Base-by-base conservation (phyloP, 2,888 invertebrate genomes). In the Schrankia costaestrigalis region DNA sequence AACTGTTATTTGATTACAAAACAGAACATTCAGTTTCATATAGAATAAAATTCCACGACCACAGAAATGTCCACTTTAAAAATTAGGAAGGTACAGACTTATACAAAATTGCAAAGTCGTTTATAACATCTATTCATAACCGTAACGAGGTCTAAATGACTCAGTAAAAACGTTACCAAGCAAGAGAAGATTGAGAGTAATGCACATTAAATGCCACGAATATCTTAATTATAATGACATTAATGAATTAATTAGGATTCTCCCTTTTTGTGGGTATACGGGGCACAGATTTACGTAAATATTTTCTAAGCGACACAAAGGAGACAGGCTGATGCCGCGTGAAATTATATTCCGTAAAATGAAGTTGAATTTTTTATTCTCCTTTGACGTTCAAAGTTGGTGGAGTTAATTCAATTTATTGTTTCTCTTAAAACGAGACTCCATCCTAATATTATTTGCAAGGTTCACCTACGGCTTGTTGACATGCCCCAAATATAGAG, bases 341-440 rank as follows among this genome's bases (percentile, higher is more conserved):
- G 65, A 83, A 82, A 85, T 80, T 77, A 73, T 78, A 73, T 75
- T 74, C 63, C 68, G 65, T 67, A 73, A 80, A 84, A 82, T 78
- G 62, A 78, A 77, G 71, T 74, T 72, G 67, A 65, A 13, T 68
- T 77, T 80, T 79, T 76, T 68, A 63, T 51, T 70, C 63, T 71
- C 70, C 75, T 84, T 83, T 84, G 83, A 82, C 68, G 78, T 75
- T 75, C 76, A 80, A 78, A 80, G 79, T 80, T 71, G 62, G 48
- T 73, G 54, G 68, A 78, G 78, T 71, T 86, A 85, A 87, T 85
- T 84, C 74, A 76, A 85, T 87, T 84, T 81, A 76, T 78, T 79
- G 79, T 83, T 70, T 85, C 84, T 78, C 74, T 85, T 82, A 84
- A 82, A 85, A 75, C 67, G 81, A 80, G 77, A 78, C 78, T 78